These are phyloP conservation scores for Anastrepha ludens DNA, from an alignment of 1,140 invertebrate genomes.

Conservation along the genomic window DNA sequence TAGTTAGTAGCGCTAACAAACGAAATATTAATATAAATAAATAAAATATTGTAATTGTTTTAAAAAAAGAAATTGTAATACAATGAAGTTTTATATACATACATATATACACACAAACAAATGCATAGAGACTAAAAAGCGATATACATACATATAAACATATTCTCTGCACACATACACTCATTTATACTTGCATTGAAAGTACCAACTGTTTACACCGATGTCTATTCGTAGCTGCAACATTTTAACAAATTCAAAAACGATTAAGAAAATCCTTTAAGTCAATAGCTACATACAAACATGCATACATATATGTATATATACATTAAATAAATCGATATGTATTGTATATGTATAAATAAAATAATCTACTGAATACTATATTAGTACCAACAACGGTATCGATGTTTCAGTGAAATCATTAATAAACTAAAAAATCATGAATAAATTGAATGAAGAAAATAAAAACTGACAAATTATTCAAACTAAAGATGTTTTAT, in stretches of 20 bases:
- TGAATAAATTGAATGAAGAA: slow-evolving; percentile 2
- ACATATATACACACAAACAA: slow-evolving; percentile 18
- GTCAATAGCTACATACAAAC: neutral
- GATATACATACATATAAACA: slow-evolving; percentile 12
- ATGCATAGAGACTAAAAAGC: slow-evolving; percentile 15
- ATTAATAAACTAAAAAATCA: slow-evolving; percentile 42
- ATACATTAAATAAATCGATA: slow-evolving; percentile 37
- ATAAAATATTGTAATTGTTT: slow-evolving; percentile 47
- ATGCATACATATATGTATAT: neutral
- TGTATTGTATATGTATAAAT: slow-evolving; percentile 46
- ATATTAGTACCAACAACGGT: slow-evolving; percentile 37
- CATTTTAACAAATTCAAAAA: slow-evolving; percentile 7
- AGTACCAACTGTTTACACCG: slow-evolving; percentile 33
- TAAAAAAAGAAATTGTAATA: slow-evolving; percentile 42
- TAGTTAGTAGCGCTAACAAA: slow-evolving; percentile 45
- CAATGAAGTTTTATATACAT: slow-evolving; percentile 51
- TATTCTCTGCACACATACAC: slow-evolving; percentile 12
- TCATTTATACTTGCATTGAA: slow-evolving; percentile 29
- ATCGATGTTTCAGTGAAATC: slow-evolving; percentile 52
- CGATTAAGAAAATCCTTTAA: slow-evolving; percentile 1
- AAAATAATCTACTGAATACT: slow-evolving; percentile 44
- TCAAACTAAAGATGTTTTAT: neutral
- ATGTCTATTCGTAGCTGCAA: slow-evolving; percentile 34
- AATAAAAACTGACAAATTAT: slow-evolving; percentile 42
- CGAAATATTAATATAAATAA: slow-evolving; percentile 41